These are phyloP conservation scores for Arnoldichthys spilopterus DNA, from an alignment of 2,797 vertebrate species.

Conservation along the genomic window DNA sequence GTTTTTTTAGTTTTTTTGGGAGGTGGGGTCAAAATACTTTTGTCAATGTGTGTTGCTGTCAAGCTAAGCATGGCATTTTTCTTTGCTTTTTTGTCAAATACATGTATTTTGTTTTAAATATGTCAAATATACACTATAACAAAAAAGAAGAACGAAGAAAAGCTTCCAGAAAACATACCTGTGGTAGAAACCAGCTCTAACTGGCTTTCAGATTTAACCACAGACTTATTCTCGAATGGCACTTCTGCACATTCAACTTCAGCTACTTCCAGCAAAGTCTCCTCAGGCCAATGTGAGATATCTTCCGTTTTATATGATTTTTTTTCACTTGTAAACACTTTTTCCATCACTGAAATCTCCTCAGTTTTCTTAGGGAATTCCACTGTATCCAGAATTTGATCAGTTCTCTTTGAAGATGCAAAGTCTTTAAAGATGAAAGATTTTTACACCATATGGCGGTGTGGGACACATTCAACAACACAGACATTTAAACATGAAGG, in stretches of 20 bases:
- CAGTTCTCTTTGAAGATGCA: constrained; percentile 52
- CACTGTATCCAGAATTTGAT: constrained; percentile 26
- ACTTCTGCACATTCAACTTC: constrained; percentile 13
- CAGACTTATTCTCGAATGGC: constrained; percentile 6
- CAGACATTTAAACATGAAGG: neutral
- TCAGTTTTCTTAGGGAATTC: constrained; percentile 40
- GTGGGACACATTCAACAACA: constrained; percentile 63
- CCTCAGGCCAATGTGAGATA: constrained; percentile 25
- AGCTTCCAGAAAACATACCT: constrained; percentile 21
- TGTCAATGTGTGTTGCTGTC: no score
- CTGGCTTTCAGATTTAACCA: constrained; percentile 1
- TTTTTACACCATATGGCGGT: constrained; percentile 64
- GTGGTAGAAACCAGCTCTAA: neutral
- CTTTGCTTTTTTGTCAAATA: no score
- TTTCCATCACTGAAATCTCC: constrained; percentile 32
- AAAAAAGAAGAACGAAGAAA: neutral
- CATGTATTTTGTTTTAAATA: no score
- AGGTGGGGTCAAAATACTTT: neutral
- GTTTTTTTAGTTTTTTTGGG: no score
- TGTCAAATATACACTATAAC: no score
- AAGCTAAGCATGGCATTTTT: no score
- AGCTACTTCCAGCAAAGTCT: neutral
- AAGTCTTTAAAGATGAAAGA: constrained; percentile 63
- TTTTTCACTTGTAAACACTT: constrained; percentile 31
- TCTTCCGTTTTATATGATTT: constrained; percentile 1